A percentile compares a stretch with the other conserved stretches of the same genome.
Evolutionary conservation across 2,797 vertebrate species (phyloP).

Genomic region (Phoeniculus purpureus): DNA sequence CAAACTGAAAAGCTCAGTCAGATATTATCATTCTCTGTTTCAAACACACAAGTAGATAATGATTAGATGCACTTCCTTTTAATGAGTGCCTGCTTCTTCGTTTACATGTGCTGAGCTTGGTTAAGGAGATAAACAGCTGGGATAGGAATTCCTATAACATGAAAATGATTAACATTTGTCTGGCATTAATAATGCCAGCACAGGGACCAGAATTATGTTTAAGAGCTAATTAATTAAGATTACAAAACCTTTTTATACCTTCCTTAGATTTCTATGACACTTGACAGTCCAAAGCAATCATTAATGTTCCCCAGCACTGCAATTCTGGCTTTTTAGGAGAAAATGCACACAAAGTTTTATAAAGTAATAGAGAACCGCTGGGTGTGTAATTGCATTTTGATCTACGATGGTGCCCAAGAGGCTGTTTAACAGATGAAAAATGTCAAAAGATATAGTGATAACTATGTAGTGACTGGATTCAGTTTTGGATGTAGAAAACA

Average conservation of each 20-base stretch:
- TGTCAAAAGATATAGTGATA: neutral
- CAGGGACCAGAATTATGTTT: neutral
- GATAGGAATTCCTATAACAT: neutral
- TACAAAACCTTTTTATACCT: neutral
- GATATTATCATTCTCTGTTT: neutral
- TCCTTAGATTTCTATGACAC: neutral
- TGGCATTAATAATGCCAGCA: neutral
- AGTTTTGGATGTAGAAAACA: neutral
- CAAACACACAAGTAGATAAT: neutral
- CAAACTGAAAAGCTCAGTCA: neutral
- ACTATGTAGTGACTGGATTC: neutral
- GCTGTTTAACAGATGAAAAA: neutral
- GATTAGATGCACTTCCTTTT: neutral
- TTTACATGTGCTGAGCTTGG: neutral
- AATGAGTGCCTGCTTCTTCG: neutral
- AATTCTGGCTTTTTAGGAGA: neutral
- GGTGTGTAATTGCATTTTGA: neutral
- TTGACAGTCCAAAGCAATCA: neutral
- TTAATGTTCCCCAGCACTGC: neutral
- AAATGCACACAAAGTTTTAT: neutral
- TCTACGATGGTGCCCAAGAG: neutral
- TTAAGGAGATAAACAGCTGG: neutral
- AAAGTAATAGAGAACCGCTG: neutral
- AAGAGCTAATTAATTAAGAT: neutral
- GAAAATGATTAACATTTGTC: neutral